Conservation (phyloP, 35 echinoderm and acorn worm genomes). For the Acanthaster planci region DNA sequence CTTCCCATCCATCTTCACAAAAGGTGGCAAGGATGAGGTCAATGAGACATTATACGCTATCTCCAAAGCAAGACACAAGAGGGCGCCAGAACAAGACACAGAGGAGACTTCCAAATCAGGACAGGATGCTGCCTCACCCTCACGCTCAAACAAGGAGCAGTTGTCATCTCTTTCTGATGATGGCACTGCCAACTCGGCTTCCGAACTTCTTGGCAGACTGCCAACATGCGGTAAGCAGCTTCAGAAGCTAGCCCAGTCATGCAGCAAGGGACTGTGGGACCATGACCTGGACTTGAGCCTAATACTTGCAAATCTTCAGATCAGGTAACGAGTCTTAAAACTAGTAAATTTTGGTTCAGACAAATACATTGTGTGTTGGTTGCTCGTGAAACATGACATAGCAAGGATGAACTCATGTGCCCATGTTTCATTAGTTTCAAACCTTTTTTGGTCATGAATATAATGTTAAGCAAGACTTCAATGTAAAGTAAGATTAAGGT, state of each 20-base stretch:
- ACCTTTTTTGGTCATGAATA: no score
- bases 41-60: constrained; percentile 68
- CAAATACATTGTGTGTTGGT: background rate
- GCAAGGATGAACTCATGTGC: no score
- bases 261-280: background rate
- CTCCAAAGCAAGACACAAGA: background rate
- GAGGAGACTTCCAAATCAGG: background rate
- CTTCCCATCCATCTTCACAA: constrained; percentile 47
- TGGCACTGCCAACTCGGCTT: background rate
- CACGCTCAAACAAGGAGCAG: background rate
- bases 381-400: background rate
- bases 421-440: background rate
- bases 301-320: constrained; percentile 39
- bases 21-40: constrained; percentile 51
- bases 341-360: background rate
- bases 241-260: constrained; percentile 35
- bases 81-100: background rate
- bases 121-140: background rate
- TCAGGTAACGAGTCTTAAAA: constrained; percentile 5
- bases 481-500: no score
- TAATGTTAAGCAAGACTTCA: no score
- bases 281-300: constrained; percentile 42
- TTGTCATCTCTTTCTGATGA: background rate
- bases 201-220: background rate
- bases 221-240: background rate